These are phyloP conservation scores for Drosophila paranaensis DNA, from an alignment of 2,888 invertebrate species.

Conservation along the genomic window DNA sequence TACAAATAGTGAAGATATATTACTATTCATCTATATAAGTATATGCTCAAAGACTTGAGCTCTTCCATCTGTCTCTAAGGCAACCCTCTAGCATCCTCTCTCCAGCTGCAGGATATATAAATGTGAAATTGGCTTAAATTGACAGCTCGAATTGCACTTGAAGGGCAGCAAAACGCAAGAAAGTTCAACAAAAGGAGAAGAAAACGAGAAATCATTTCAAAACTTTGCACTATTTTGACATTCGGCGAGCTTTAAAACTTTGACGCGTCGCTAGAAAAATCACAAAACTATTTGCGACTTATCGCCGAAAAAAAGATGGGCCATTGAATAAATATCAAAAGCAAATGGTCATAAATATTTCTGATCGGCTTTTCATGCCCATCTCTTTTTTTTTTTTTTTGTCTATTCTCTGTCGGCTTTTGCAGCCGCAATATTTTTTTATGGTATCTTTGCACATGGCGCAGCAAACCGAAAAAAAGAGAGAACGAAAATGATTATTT, in stretches of 20 bases:
- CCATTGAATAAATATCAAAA: constrained; percentile 78
- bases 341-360: constrained; percentile 76
- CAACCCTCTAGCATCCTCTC: neutral
- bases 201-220: constrained; percentile 18
- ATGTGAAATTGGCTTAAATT: constrained; percentile 36
- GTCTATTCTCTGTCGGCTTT: constrained; percentile 29
- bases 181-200: neutral
- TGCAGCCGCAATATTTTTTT: constrained; percentile 34
- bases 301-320: constrained; percentile 68
- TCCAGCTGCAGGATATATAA: neutral
- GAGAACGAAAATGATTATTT: constrained; percentile 41
- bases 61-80: neutral
- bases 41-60: neutral
- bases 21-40: too few species aligned
- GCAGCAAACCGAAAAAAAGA: constrained; percentile 30
- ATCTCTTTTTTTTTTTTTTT: constrained; percentile 33
- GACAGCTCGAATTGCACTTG: constrained; percentile 43
- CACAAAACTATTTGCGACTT: constrained; percentile 71
- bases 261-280: constrained; percentile 27
- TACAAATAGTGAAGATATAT: too few species aligned
- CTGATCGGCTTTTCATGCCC: constrained; percentile 56
- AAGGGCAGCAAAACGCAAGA: neutral
- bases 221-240: constrained; percentile 30
- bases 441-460: constrained; percentile 61
- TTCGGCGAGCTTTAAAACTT: constrained; percentile 24